phyloP scores from a whole-genome alignment of 2,113 vertebrate species.

The Willisornis vidua region DNA sequence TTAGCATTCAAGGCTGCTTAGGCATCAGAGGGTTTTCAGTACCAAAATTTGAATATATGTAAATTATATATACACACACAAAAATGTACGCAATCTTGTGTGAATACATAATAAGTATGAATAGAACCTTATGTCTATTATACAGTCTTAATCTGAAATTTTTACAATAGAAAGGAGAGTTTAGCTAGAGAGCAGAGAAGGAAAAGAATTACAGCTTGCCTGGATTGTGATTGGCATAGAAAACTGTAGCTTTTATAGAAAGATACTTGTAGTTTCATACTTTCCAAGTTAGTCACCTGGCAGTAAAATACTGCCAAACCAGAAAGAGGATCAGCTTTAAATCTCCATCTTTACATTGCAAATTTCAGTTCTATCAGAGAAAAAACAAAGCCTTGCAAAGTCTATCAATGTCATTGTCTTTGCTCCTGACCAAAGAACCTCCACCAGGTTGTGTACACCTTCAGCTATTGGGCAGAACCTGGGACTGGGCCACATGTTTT shows the following conservation, averaged over 20 bases:
- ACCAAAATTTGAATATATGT: background rate
- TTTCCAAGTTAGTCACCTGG: background rate
- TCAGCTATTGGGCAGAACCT: background rate
- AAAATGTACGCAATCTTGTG: background rate
- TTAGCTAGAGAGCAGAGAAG: background rate
- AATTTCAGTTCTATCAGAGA: background rate
- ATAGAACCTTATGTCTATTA: background rate
- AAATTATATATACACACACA: background rate
- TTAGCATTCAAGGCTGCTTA: background rate
- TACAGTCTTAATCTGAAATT: background rate
- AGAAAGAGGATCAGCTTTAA: background rate
- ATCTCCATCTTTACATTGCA: background rate
- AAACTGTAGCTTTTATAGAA: background rate
- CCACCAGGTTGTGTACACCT: background rate
- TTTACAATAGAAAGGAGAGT: accelerated
- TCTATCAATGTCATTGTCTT: accelerated
- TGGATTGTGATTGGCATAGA: background rate
- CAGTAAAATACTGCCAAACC: background rate
- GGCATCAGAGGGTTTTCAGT: background rate
- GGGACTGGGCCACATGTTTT: background rate
- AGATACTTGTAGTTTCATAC: background rate
- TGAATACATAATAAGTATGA: background rate
- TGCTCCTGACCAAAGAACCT: background rate
- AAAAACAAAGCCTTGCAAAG: background rate
- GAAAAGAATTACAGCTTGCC: background rate